Base-by-base conservation (phyloP, 2,888 invertebrate species). In the Coleophora deauratella region DNA sequence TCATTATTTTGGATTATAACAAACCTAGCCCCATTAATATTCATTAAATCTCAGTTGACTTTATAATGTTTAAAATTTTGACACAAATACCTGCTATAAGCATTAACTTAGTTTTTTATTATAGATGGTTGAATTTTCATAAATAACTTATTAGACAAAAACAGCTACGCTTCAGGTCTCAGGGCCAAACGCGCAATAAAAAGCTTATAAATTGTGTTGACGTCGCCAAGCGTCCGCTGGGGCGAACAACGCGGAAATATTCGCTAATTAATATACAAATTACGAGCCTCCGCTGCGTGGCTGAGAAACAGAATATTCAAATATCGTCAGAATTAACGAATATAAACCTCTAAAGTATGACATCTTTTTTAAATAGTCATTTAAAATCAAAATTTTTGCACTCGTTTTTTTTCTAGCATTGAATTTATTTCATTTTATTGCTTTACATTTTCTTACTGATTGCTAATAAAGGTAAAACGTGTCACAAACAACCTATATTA, bases 91-190 rank as follows among this genome's bases (percentile, higher is more conserved):
- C 59, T 53, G 59, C 64, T 70, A 65, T 58, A 60, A 62, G 62
- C 66, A 72, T 73, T 69, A 68, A 70, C 57, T 70, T 68, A 45
- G 62, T 68, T 69, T 75, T 59, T 76, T 43, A 76, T 75, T 73
- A 74, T 68, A 72, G 71, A 71, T 57, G 74, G 71, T 72, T 57
- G 74, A 72, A 84, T 81, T 81, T 81, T 79, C 74, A 84, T 82
- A 82, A 79, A 81, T 80, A 78, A 74, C 68, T 65, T 79, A 80
- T 84, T 78, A 80, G 65, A 72, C 71, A 79, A 79, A 79, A 81
- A 75, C 66, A 68, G 74, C 72, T 59, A 74, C 74, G 75, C 68
- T 76, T 75, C 66, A 72, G 64, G 62, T 80, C 82, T 84, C 85
- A 82, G 76, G 82, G 84, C 72, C 82, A 79, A 77, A 76, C 73